Conservation (phyloP, 2,113 vertebrate species). For the Hypocryptadius cinnamomeus region DNA sequence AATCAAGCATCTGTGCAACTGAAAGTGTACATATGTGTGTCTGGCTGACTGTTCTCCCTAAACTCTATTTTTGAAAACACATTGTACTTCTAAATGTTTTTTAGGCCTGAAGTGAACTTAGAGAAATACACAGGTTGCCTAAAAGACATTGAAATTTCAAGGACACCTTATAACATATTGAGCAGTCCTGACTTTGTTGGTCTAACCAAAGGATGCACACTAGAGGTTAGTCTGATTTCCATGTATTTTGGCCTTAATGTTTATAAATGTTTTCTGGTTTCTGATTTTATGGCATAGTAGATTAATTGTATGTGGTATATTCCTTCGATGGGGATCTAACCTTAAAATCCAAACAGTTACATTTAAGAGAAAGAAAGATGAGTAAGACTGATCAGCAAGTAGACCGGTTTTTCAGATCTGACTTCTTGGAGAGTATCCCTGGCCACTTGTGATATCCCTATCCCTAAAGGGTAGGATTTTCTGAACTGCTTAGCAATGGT, state of each 20-base stretch:
- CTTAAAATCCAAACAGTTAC: neutral
- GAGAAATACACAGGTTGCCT: conserved; percentile 90
- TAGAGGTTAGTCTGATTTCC: conserved; percentile 78
- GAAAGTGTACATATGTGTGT: neutral
- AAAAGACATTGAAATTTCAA: conserved; percentile 93
- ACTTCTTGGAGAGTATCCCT: neutral
- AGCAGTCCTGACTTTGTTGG: conserved; percentile 93
- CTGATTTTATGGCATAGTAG: neutral
- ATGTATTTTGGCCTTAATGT: neutral
- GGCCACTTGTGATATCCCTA: neutral
- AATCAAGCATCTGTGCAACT: neutral
- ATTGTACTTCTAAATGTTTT: neutral
- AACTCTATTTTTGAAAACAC: neutral
- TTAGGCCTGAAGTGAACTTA: conserved; percentile 87
- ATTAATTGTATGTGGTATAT: neutral
- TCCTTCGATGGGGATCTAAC: neutral
- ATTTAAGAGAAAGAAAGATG: neutral
- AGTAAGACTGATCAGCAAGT: neutral
- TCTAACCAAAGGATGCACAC: conserved; percentile 88
- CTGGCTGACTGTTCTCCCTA: neutral
- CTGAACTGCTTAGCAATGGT: neutral
- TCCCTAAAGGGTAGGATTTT: neutral
- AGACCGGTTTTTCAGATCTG: neutral
- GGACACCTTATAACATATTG: conserved; percentile 90
- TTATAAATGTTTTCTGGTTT: neutral